Evolutionary conservation across 2,888 invertebrate genomes (phyloP), one percentile per base, ranked within the genome.

Genomic region (Drosophila siamana): DNA sequence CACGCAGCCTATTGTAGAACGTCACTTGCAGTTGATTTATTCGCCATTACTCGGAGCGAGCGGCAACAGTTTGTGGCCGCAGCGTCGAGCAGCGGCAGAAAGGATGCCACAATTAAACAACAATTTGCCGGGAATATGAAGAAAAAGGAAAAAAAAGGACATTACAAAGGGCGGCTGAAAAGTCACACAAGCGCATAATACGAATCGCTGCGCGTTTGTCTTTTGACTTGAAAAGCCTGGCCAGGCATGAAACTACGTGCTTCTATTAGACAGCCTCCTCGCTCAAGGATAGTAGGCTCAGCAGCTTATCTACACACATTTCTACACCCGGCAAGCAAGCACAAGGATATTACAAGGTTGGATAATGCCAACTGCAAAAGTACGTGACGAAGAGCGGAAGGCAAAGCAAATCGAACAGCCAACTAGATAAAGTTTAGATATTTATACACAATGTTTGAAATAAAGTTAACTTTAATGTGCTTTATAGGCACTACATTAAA

Each of bases 51-150:
- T n/a, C n/a, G n/a, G 41, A 36, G 30, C 48, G n/a, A 46, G 71
- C 75, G 73, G 69, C 63, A 80, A 69, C 69, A 64, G 56, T 46
- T 46, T 50, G 63, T 38, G 57, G 61, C 59, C 50, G n/a, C 13
- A 28, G 22, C 13, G 7, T 36, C 13, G 36, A 0, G 36, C n/a
- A n/a, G n/a, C 28, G 33, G n/a, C 11, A 48, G 43, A 61, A 48
- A 61, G 71, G 62, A 70, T 70, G 71, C 71, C 61, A 70, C 79
- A 83, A 84, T 86, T 84, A 81, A 81, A 81, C 82, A 69, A 69
- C 72, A 72, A 76, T 76, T 69, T 76, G 41, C 57, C 19, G 41
- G 54, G 47, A 47, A 60, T 19, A 16, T 22, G 19, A 38, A 30
- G 8, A 19, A 15, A 22, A 55, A 33, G 28, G 15, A 22, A 55